Evolutionary conservation across 1,140 invertebrate species (phyloP).

Genomic region (Globodera ellingtonae): DNA sequence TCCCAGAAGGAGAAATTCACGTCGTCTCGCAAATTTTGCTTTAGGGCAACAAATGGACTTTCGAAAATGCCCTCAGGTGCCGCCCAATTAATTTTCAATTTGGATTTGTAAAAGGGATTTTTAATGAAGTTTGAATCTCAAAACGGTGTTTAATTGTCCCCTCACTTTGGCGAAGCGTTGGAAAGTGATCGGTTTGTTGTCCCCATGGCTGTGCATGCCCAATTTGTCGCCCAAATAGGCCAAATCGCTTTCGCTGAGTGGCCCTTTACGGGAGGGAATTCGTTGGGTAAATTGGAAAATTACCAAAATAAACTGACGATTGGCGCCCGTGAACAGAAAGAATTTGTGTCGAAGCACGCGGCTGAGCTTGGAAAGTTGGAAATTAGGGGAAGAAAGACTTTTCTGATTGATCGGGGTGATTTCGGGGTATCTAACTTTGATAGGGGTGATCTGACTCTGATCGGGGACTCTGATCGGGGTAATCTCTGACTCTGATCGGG

Average conservation of each 20-base stretch:
- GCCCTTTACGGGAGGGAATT: neutral
- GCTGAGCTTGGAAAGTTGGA: constrained; percentile 15
- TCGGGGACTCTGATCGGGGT: too few relatives aligned
- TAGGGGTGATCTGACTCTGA: too few relatives aligned
- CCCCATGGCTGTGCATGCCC: constrained; percentile 43
- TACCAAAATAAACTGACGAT: constrained; percentile 26
- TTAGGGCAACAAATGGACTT: neutral
- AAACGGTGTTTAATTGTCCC: too few relatives aligned
- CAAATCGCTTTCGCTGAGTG: constrained; percentile 57
- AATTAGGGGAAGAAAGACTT: neutral
- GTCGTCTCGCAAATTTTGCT: constrained; percentile 64
- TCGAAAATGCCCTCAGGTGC: too few relatives aligned
- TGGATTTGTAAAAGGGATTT: neutral
- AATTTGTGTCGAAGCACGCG: constrained; percentile 61
- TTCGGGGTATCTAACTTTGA: too few relatives aligned
- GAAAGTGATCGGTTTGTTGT: constrained; percentile 64
- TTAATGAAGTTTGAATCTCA: neutral
- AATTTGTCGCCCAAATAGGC: constrained; percentile 61
- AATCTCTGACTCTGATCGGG: too few relatives aligned
- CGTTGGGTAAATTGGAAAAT: neutral
- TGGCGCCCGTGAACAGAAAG: constrained; percentile 60
- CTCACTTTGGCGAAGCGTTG: constrained; percentile 62
- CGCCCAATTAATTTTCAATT: too few relatives aligned
- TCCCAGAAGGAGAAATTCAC: constrained; percentile 65
- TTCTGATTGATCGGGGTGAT: too few relatives aligned